Conservation (phyloP, 1,140 invertebrate genomes). For the Halesus radiatus region DNA sequence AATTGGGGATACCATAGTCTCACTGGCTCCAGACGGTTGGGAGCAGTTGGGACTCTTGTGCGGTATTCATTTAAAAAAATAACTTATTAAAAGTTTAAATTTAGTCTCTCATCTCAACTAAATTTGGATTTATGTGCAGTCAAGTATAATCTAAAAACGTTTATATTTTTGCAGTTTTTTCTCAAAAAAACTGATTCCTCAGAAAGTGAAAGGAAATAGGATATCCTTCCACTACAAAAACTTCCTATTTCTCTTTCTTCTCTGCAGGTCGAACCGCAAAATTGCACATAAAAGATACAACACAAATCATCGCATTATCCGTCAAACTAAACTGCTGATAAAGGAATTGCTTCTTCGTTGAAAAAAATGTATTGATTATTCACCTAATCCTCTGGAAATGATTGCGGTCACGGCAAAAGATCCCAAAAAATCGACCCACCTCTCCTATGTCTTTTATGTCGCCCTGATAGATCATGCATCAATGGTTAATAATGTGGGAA, state of each 20-base stretch:
- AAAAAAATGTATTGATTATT: constrained; percentile 28
- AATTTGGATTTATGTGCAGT: too few relatives aligned
- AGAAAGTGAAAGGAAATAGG: constrained; percentile 21
- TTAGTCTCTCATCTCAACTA: too few relatives aligned
- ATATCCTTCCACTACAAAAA: constrained; percentile 19
- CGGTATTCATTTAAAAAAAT: too few relatives aligned
- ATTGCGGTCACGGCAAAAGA: constrained; percentile 14
- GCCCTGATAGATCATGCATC: constrained; percentile 6
- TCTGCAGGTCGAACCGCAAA: not conserved
- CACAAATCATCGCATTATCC: constrained; percentile 18
- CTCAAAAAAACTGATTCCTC: too few relatives aligned
- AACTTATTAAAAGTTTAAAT: too few relatives aligned
- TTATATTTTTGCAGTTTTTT: too few relatives aligned
- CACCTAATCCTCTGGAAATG: not conserved
- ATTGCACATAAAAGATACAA: constrained; percentile 7
- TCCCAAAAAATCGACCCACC: not conserved
- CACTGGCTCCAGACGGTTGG: too few relatives aligned
- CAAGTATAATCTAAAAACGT: too few relatives aligned
- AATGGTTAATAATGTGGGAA: constrained; percentile 12
- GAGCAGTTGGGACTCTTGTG: too few relatives aligned
- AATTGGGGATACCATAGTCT: too few relatives aligned
- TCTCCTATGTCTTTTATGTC: not conserved
- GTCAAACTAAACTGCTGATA: not conserved
- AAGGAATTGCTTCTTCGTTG: constrained; percentile 10
- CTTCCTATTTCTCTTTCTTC: not conserved